Conservation (phyloP, 2,888 invertebrate genomes). For the Meiosimyza decipiens region DNA sequence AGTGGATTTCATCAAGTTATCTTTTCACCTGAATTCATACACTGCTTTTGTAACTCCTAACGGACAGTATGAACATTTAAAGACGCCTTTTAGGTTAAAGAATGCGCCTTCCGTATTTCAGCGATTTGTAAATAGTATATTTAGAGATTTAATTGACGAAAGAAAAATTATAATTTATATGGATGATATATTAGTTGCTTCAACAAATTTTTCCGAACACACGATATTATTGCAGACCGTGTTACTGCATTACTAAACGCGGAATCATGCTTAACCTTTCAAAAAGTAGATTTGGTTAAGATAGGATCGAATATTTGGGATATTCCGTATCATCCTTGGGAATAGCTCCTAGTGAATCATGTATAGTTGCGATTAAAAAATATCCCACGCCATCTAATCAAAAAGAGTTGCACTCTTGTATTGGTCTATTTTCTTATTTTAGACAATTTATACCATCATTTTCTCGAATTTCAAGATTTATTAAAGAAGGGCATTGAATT, state of each 20-base stretch:
- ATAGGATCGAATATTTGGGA: background rate
- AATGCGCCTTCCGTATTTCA: constrained; percentile 42
- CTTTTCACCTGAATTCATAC: constrained; percentile 43
- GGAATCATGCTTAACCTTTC: constrained; percentile 24
- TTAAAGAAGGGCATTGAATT: constrained; percentile 26
- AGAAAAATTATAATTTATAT: constrained; percentile 30
- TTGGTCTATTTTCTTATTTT: constrained; percentile 20
- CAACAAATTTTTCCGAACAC: constrained; percentile 20
- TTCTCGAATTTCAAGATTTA: constrained; percentile 6
- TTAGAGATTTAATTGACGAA: constrained; percentile 22
- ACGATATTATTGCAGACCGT: constrained; percentile 7
- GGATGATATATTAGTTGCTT: constrained; percentile 24
- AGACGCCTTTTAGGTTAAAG: constrained; percentile 37
- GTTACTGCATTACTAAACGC: constrained; percentile 20
- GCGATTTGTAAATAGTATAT: constrained; percentile 34
- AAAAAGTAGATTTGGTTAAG: constrained; percentile 1
- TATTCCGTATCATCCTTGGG: too few relatives aligned
- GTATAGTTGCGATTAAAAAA: too few relatives aligned
- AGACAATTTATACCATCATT: constrained; percentile 24
- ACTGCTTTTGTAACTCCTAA: constrained; percentile 48
- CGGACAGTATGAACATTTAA: constrained; percentile 44
- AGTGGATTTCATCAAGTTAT: constrained; percentile 46
- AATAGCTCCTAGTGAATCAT: too few relatives aligned
- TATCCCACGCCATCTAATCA: too few relatives aligned
- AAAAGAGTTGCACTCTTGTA: too few relatives aligned